phyloP scores from a whole-genome alignment of 1,140 invertebrate genomes.

The Drosophila mojavensis region DNA sequence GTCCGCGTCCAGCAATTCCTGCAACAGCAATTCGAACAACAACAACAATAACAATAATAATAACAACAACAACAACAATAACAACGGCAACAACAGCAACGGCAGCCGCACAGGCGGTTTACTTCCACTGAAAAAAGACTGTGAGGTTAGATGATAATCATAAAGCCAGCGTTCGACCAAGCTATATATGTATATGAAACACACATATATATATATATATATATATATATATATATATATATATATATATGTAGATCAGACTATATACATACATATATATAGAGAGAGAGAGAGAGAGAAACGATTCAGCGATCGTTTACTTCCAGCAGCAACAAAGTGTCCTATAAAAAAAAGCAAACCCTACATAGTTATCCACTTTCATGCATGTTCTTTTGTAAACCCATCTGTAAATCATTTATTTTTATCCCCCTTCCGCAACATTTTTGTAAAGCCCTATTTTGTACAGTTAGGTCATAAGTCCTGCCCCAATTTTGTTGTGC shows the following conservation, averaged over 20 bases:
- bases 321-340: constrained; percentile 50
- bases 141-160: constrained; percentile 93
- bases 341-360: constrained; percentile 21
- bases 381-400: constrained; percentile 1
- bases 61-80: constrained; percentile 35
- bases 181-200: constrained; percentile 3
- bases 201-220: background rate
- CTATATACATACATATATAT: too few species aligned
- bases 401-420: background rate
- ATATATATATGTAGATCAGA: background rate
- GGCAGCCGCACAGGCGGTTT: constrained; percentile 77
- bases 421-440: background rate
- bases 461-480: constrained; percentile 72
- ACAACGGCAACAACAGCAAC: constrained; percentile 51
- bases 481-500: constrained; percentile 49
- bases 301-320: constrained; percentile 29
- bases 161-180: constrained; percentile 47
- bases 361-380: background rate
- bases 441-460: constrained; percentile 33
- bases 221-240: too few species aligned
- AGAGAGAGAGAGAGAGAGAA: background rate
- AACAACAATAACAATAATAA: constrained; percentile 42
- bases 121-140: constrained; percentile 90
- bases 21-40: constrained; percentile 66
- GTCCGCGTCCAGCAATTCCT: constrained; percentile 60